phyloP scores from a whole-genome alignment of 2,888 invertebrate genomes.

The Pollenia griseotomentosa region DNA sequence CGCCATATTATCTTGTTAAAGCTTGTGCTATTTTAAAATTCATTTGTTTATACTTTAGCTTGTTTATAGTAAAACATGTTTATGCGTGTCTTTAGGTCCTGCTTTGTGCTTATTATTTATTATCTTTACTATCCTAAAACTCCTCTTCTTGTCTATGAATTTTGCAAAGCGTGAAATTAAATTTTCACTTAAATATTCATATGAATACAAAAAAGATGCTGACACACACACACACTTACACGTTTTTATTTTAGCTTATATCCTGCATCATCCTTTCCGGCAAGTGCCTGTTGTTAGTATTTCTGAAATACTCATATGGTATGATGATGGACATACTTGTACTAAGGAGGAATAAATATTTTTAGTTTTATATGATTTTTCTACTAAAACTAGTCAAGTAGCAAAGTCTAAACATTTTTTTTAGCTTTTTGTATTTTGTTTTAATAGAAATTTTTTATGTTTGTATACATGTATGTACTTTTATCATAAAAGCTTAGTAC shows the following conservation, averaged over 20 bases:
- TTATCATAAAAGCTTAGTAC: conserved; percentile 55
- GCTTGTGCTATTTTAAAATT: conserved; percentile 1
- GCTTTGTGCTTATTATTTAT: conserved; percentile 54
- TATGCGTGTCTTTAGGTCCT: conserved; percentile 42
- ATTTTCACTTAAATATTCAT: conserved; percentile 74
- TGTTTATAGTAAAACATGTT: conserved; percentile 27
- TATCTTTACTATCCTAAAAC: conserved; percentile 11
- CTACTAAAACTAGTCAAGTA: conserved; percentile 14
- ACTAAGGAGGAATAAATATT: conserved; percentile 35
- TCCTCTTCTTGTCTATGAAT: conserved; percentile 32
- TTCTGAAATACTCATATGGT: conserved; percentile 29
- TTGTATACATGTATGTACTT: neutral
- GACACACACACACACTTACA: conserved; percentile 25
- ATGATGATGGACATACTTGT: conserved; percentile 48
- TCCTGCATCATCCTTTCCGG: conserved; percentile 57
- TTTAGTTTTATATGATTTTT: conserved; percentile 55
- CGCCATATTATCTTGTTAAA: conserved; percentile 59
- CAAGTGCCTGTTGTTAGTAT: conserved; percentile 13
- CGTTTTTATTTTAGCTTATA: neutral
- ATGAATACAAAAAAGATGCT: conserved; percentile 26
- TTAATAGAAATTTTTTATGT: conserved; percentile 45
- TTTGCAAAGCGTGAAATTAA: conserved; percentile 76
- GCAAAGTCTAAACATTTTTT: conserved; percentile 25
- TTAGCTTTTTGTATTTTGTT: conserved; percentile 43
- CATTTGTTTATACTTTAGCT: conserved; percentile 24